Conservation (phyloP, 2,797 vertebrate species). For the Pyrocephalus nanus region DNA sequence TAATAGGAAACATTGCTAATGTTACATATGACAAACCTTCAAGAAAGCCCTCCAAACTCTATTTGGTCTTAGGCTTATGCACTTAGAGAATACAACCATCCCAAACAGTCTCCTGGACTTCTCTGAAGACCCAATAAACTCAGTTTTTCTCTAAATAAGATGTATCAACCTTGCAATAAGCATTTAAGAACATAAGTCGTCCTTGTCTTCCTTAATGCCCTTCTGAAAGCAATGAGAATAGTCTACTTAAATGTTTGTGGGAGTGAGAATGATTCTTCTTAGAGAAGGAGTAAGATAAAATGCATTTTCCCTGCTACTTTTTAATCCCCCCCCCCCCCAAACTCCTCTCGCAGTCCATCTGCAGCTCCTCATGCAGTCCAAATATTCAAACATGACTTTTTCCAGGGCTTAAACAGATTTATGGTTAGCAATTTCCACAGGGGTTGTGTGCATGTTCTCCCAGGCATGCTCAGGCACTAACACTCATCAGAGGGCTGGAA, state of each 20-base stretch:
- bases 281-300: background rate
- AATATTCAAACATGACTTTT: background rate
- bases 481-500: background rate
- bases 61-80: background rate
- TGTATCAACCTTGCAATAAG: background rate
- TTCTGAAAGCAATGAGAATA: background rate
- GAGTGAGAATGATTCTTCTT: background rate
- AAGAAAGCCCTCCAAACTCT: background rate
- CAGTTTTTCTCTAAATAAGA: background rate
- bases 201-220: background rate
- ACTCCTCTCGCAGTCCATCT: background rate
- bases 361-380: background rate
- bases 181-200: background rate
- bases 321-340: background rate
- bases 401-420: slow-evolving; percentile 19
- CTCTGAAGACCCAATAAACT: background rate
- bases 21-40: background rate
- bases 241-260: background rate
- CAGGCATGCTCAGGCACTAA: background rate
- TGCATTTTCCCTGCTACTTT: background rate
- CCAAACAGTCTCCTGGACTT: background rate
- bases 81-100: background rate
- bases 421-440: slow-evolving; percentile 11
- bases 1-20: background rate
- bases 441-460: background rate